Percentiles rank a stretch among this genome's conserved stretches.
Evolutionary conservation across 2,113 vertebrate genomes (phyloP).

Genomic region (Oxygymnocypris stewartii): DNA sequence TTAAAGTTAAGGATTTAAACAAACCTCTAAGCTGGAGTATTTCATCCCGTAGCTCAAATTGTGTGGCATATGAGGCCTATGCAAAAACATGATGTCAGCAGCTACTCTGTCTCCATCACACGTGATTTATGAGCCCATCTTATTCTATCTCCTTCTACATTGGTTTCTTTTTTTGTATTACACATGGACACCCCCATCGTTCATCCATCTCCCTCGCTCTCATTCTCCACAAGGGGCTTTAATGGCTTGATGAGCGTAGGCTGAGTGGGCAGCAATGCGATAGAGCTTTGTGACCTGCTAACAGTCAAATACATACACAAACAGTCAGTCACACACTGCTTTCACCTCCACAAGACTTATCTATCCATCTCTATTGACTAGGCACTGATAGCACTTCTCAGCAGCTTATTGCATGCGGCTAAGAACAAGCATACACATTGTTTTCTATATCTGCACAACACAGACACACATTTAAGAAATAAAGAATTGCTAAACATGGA

Average conservation of each 20-base stretch:
- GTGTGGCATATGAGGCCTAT: background rate
- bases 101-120: slow-evolving; percentile 22
- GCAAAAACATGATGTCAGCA: slow-evolving; percentile 36
- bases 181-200: slow-evolving; percentile 10
- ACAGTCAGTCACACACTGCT: slow-evolving; percentile 30
- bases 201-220: slow-evolving; percentile 25
- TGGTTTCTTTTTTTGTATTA: slow-evolving; percentile 6
- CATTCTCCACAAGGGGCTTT: slow-evolving; percentile 68
- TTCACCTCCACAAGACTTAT: slow-evolving; percentile 51
- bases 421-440: slow-evolving; percentile 16
- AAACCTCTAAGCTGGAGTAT: background rate
- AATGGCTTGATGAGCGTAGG: slow-evolving; percentile 81
- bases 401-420: slow-evolving; percentile 45
- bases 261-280: slow-evolving; percentile 68
- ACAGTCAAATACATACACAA: slow-evolving; percentile 38
- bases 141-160: slow-evolving; percentile 68
- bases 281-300: slow-evolving; percentile 68
- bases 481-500: background rate
- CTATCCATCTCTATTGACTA: slow-evolving; percentile 70
- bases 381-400: slow-evolving; percentile 51
- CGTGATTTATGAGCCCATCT: slow-evolving; percentile 83
- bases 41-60: background rate
- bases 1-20: background rate
- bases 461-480: slow-evolving; percentile 22
- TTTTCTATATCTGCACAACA: background rate